Conservation (phyloP, 2,113 vertebrate species). For the Myrmophylax atrothorax region DNA sequence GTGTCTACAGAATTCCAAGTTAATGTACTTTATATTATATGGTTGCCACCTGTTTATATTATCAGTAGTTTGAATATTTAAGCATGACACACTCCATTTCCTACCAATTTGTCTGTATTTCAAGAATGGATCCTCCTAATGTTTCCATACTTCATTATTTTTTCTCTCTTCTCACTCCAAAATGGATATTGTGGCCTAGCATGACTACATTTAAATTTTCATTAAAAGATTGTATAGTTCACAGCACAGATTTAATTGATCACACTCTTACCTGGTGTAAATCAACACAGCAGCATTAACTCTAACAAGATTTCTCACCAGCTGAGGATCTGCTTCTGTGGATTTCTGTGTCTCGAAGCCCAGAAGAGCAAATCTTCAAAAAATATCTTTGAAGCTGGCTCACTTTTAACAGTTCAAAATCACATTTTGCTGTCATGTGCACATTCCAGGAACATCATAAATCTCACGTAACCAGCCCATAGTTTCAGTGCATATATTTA, state of each 20-base stretch:
- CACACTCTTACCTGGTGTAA: constrained; percentile 45
- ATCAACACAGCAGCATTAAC: constrained; percentile 13
- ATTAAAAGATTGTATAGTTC: neutral
- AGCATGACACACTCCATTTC: constrained; percentile 44
- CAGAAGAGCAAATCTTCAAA: neutral
- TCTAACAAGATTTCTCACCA: constrained; percentile 8
- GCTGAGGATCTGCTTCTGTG: neutral
- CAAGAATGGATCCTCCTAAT: neutral
- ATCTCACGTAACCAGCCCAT: constrained; percentile 12
- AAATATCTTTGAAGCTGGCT: neutral
- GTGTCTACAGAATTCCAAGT: constrained; percentile 45
- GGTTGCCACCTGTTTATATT: constrained; percentile 59
- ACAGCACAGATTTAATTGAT: constrained; percentile 39
- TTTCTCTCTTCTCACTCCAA: neutral
- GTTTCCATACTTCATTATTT: neutral
- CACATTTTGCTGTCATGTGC: neutral
- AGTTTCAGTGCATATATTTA: neutral
- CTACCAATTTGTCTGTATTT: neutral
- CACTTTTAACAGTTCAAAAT: neutral
- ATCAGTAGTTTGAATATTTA: constrained; percentile 56
- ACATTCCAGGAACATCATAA: neutral
- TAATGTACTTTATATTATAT: constrained; percentile 54
- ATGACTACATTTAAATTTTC: constrained; percentile 7
- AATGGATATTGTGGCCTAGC: neutral
- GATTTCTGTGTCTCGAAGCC: neutral